Evolutionary conservation across 2,888 invertebrate genomes (phyloP).

Genomic region (Ptilodon capucinus): DNA sequence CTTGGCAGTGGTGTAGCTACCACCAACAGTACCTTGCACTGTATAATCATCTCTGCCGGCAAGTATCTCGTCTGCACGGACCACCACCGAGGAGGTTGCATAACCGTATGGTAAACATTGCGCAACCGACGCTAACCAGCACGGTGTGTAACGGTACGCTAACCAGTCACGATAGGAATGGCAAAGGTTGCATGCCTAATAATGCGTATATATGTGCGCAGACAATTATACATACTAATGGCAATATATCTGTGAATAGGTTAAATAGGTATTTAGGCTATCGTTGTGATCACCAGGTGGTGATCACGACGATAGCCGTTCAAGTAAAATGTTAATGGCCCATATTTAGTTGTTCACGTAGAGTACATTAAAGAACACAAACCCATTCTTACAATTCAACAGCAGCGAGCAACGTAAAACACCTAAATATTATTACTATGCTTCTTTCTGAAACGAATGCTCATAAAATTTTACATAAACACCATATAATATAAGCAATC

Average conservation of each 20-base stretch:
- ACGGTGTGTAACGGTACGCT: slow-evolving; percentile 26
- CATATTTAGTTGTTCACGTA: background rate
- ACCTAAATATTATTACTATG: no score
- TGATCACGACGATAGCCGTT: background rate
- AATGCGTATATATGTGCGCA: slow-evolving; percentile 8
- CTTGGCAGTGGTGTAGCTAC: no score
- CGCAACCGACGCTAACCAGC: slow-evolving; percentile 27
- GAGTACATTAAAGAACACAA: background rate
- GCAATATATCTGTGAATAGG: background rate
- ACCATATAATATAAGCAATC: background rate
- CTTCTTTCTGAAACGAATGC: no score
- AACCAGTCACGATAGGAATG: slow-evolving; percentile 25
- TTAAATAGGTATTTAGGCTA: no score
- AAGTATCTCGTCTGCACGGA: background rate
- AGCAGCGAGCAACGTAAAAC: no score
- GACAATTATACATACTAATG: background rate
- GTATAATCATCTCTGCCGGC: background rate
- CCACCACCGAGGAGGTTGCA: slow-evolving; percentile 26
- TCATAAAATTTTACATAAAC: no score
- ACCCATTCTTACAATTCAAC: no score
- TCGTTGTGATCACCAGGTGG: no score
- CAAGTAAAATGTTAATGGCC: background rate
- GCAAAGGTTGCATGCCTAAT: slow-evolving; percentile 12
- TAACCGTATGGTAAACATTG: slow-evolving; percentile 30
- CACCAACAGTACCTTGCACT: no score